Base-by-base conservation (phyloP, 2,113 vertebrate species). In the Notarius quadriscutis region DNA sequence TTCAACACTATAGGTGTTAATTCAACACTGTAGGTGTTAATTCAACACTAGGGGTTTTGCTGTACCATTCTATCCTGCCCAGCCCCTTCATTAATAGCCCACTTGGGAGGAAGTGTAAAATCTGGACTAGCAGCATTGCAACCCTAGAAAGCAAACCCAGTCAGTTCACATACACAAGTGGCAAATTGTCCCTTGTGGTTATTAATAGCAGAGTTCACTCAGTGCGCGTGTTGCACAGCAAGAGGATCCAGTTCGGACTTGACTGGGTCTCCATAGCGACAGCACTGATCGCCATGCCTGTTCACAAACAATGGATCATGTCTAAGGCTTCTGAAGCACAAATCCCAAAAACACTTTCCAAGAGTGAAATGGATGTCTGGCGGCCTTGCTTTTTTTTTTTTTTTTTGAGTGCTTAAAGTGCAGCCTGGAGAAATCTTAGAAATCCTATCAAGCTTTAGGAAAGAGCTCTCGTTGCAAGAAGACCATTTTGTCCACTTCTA, bases 231-330 rank as follows among this genome's bases (percentile, higher is more conserved):
- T 72, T 81, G 80, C 90, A 90, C 92, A 93, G 92, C 93, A 93
- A 92, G 91, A 92, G 93, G 94, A 95, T 95, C 94, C 90, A 89
- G 93, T 94, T 94, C 91, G 92, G 94, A 93, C 92, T 92, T 93
- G 93, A 94, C 91, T 91, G 91, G 94, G 94, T 94, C 91, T 91
- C 91, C 90, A 91, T 89, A 89, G 84, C 58, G 62, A 84, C 87
- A 87, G 85, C 57, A 92, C 85, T 92, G 92, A 91, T 15, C 8
- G 25, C 65, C 71, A 50, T 85, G 20, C 75, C 15, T 85, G 84
- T 75, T 77, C 57, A 81, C 58, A 85, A 75, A 85, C 79, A 82
- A 90, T 90, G 90, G 89, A 83, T 92, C 63, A 92, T 93, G 94
- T 94, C 87, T 86, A 30, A 86, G 53, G 41, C 86, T 87, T 10